These are phyloP conservation scores for Xenops minutus DNA, from an alignment of 2,797 vertebrate species.

Conservation along the genomic window DNA sequence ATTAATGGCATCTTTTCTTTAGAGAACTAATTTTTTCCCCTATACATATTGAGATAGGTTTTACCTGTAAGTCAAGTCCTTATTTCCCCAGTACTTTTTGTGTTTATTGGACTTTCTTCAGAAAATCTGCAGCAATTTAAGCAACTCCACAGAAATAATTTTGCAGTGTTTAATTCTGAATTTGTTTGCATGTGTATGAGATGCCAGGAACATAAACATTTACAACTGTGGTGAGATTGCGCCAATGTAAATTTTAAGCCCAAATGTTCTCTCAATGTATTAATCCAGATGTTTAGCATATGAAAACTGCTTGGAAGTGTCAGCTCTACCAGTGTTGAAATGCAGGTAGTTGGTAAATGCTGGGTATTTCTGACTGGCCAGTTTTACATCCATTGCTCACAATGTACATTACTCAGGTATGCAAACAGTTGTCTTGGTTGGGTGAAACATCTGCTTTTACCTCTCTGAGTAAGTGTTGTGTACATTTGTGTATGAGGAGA, in stretches of 20 bases:
- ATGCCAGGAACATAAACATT: not conserved
- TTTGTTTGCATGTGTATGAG: not conserved
- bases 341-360: not conserved
- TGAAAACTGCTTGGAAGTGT: not conserved
- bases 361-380: not conserved
- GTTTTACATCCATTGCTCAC: not conserved
- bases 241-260: not conserved
- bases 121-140: not conserved
- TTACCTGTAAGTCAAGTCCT: not conserved
- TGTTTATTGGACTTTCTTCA: not conserved
- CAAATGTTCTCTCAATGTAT: not conserved
- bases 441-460: not conserved
- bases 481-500: not conserved
- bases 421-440: not conserved
- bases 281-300: not conserved
- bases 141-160: not conserved
- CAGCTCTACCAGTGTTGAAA: not conserved
- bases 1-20: not conserved
- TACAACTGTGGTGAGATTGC: not conserved
- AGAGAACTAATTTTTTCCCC: not conserved
- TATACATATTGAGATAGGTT: not conserved
- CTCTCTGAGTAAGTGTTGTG: not conserved
- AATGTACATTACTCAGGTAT: not conserved
- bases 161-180: not conserved
- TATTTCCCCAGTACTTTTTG: not conserved